Base-by-base conservation (phyloP, 2,888 invertebrate species). In the Trissolcus japonicus region DNA sequence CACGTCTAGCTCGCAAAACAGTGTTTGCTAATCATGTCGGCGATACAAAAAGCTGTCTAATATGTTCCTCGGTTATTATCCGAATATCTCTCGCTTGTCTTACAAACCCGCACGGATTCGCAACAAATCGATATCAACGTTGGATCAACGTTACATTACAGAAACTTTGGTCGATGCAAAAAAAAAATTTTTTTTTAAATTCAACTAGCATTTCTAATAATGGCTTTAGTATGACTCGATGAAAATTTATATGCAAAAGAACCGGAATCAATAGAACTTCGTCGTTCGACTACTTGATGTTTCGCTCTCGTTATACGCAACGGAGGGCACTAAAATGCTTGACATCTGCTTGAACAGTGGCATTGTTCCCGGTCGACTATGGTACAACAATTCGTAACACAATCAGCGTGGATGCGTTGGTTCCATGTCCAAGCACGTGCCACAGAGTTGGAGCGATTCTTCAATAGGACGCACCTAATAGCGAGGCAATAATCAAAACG, bases 21-120 rank as follows among this genome's bases (percentile, higher is more conserved):
- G 60, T 59, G 60, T 48, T 43, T 48, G 54, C 56, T 62, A 61
- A 71, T 69, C 48, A 21, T 69, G 14, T 21, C 35, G 48, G 59
- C 54, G 46, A 16, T 68, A 68, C 54, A 60, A 68, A 68, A 61
- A 61, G 60, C 50, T 25, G 21, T 25, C n/a, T 25, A 13, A 61
- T 17, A 69, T 40, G 17, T 53, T 57, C 57, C 54, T 35, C 9
- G 46, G 13, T 14, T 14, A 46, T 46, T 16, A 16, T 46, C 4
- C 6, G 16, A 6, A 46, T 16, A 16, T n/a, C 16, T 46, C 16
- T 46, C 43, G n/a, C 0, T 25, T 35, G 35, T 7, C 35, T 35
- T 35, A 46, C 46, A 46, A 46, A 46, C 16, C 16, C 46, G 16
- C 46, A 6, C 35, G 35, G 35, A 35, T 35, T 35, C 9, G 35